Base-by-base conservation (phyloP, 1,140 invertebrate genomes). In the Elymnias hypermnestra region DNA sequence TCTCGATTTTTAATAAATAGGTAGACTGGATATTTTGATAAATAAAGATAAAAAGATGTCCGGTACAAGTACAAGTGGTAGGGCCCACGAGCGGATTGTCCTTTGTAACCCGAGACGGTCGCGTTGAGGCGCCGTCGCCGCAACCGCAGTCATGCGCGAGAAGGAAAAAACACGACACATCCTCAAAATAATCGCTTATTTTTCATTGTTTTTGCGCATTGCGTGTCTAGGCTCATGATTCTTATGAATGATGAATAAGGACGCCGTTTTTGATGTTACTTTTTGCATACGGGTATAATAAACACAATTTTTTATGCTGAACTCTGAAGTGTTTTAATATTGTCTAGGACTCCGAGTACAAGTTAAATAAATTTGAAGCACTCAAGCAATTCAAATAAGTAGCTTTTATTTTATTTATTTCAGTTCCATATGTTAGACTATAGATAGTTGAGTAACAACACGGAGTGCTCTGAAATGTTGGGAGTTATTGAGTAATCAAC, bases 101-200 rank as follows among this genome's bases (percentile, higher is more conserved):
- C 63, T 72, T 72, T 72, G 69, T 64, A 72, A 72, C 46, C 31
- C 22, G 69, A 72, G 58, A 21, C 19, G 3, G 6, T 10, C 29
- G 13, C 13, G 29, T 50, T 49, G 62, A 66, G 62, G 64, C 62
- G 69, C 63, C 66, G 69, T 57, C 64, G 56, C 53, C 63, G 50
- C 56, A 40, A 29, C 50, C 48, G 55, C 63, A 52, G 43, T 63
- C 66, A 63, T 63, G 70, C 66, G 62, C 36, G 44, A 49, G 59
- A 49, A 39, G 50, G 56, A 63, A 73, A 73, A 73, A 73, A 72
- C 69, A 59, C 53, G 54, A 60, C 66, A 61, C 57, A 67, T 70
- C 61, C 70, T 65, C 63, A 61, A 65, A 70, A 65, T 68, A 68
- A 66, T 69, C 60, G 54, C 45, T 57, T 47, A 57, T 49, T 54